These are phyloP conservation scores for Vulpes lagopus DNA, from an alignment of 2,113 vertebrate genomes.

Conservation along the genomic window DNA sequence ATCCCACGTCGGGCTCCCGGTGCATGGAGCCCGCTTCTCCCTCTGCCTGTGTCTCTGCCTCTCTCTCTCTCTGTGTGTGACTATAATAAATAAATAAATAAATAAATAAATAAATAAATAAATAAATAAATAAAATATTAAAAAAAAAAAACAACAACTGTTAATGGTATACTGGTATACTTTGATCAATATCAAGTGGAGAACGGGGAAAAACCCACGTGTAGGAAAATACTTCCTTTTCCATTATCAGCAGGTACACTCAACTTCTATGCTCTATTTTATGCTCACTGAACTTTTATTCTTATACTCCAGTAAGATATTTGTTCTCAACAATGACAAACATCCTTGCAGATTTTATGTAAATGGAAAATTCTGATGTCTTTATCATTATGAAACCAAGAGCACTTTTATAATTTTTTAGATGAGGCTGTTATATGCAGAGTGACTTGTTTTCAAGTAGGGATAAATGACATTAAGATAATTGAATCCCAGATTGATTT, in stretches of 20 bases:
- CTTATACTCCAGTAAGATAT: background rate
- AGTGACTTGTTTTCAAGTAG: background rate
- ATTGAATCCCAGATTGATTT: background rate
- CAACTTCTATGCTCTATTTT: slow-evolving; percentile 8
- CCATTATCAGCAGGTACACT: background rate
- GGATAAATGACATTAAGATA: slow-evolving; percentile 24
- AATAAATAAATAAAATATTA: no score
- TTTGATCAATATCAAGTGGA: slow-evolving; percentile 1
- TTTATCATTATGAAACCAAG: slow-evolving; percentile 15
- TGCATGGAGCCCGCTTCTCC: no score
- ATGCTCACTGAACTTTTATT: slow-evolving; percentile 30
- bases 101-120: no score
- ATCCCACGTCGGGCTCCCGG: no score
- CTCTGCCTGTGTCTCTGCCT: no score
- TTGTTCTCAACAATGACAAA: slow-evolving; percentile 5
- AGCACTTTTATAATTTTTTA: background rate
- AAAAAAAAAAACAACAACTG: background rate
- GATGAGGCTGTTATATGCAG: background rate
- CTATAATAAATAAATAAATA: no score
- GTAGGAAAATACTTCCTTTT: background rate
- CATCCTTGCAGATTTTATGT: background rate
- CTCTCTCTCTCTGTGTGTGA: no score
- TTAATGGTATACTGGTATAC: background rate
- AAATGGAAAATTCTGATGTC: background rate
- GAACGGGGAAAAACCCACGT: background rate